phyloP scores from a whole-genome alignment of 2,797 vertebrate species.

The Periophthalmus magnuspinnatus region DNA sequence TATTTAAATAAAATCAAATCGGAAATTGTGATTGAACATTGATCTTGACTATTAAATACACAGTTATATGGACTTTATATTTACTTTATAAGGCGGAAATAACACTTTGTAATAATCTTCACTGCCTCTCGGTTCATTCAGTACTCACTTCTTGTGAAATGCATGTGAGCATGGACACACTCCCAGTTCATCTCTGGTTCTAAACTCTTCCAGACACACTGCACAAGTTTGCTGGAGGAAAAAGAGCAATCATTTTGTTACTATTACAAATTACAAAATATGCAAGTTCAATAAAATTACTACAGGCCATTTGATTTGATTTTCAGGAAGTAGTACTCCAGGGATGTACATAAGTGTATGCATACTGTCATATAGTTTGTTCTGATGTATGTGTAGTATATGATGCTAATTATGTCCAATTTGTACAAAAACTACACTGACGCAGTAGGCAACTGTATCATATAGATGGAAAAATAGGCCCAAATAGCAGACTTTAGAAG shows the following conservation, averaged over 20 bases:
- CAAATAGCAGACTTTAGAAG: no score
- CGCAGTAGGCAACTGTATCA: no score
- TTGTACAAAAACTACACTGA: no score
- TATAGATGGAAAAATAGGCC: no score
- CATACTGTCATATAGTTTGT: no score
- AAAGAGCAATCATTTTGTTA: slow-evolving; percentile 7
- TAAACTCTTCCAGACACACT: slow-evolving; percentile 85
- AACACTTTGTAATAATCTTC: background rate
- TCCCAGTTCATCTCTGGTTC: slow-evolving; percentile 82
- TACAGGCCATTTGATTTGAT: no score
- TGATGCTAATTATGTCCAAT: no score
- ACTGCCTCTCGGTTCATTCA: no score
- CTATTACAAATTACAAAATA: background rate
- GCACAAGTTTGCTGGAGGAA: slow-evolving; percentile 82
- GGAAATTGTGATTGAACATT: background rate
- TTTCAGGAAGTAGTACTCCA: no score
- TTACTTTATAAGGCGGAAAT: background rate
- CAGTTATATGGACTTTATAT: background rate
- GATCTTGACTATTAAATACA: background rate
- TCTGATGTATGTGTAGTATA: no score
- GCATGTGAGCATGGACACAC: slow-evolving; percentile 85
- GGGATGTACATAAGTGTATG: no score
- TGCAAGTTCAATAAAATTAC: background rate
- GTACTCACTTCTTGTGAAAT: slow-evolving; percentile 87
- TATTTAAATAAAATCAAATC: no score